Evolutionary conservation across 2,113 vertebrate genomes (phyloP), one percentile per base, ranked within the genome.

Genomic region (Ammodytes marinus): DNA sequence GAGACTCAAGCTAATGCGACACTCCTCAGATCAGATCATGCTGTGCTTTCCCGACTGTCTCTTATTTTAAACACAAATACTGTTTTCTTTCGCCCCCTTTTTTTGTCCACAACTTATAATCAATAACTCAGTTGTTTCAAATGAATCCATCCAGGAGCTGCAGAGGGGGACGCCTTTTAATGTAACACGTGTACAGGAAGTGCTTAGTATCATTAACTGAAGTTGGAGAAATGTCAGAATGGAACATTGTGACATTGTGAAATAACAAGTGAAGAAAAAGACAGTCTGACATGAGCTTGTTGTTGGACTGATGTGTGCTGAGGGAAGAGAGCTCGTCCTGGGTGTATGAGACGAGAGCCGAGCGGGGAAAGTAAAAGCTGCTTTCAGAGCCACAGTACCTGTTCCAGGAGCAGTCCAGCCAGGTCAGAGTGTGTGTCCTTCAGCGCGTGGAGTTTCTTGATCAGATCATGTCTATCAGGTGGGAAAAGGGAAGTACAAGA

Each of bases 391-490:
- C 13, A 6, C 42, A 9, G 88, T 85, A 99, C 98, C 97, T 99
- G 98, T 2, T 99, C 97, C 0, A 97, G 94, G 2, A 99, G 92
- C 84, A 99, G 89, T 78, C 95, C 95, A 35, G 98, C 97, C 88
- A 99, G 94, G 0, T 97, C 96, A 0, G 96, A 94, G 91, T 98
- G 93, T 0, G 90, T 86, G 72, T 95, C 95, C 78, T 96, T 96
- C 82, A 99, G 92, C 11, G 94, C 82, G 0, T 88, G 92, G 74
- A 99, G 80, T 86, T 98, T 99, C 95, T 96, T 98, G 90, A 99
- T 96, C 59, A 99, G 95, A 40, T 90, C 76, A 1, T 99, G 98
- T 77, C 98, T 99, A 70, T 5, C 69, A 52, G 40, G 40, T 64
- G 53, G 40, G 14, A 8, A 59, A 54, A 47, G 45, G 35, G 61